Evolutionary conservation across 2,113 vertebrate species (phyloP).

Genomic region (Symphodus melops): DNA sequence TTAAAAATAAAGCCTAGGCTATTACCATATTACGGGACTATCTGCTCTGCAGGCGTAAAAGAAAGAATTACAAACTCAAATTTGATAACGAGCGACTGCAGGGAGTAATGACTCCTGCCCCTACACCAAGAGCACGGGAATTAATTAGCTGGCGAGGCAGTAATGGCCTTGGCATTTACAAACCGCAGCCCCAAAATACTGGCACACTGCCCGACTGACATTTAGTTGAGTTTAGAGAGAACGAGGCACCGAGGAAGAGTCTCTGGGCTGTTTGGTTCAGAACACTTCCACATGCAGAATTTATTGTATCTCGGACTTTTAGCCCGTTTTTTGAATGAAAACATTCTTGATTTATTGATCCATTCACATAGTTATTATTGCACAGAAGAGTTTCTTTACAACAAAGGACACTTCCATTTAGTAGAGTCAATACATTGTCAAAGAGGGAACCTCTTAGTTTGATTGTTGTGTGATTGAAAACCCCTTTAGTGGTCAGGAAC

Average conservation of each 20-base stretch:
- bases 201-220: constrained; percentile 45
- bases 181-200: constrained; percentile 33
- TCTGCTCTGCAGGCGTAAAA: constrained; percentile 39
- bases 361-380: neutral
- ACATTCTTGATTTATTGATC: neutral
- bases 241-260: neutral
- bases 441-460: neutral
- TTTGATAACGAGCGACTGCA: constrained; percentile 55
- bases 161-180: constrained; percentile 73
- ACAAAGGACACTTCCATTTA: neutral
- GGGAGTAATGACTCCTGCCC: constrained; percentile 59
- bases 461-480: neutral
- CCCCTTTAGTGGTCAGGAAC: neutral
- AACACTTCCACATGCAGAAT: neutral
- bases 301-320: neutral
- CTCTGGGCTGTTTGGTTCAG: constrained; percentile 15
- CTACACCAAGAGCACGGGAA: constrained; percentile 48
- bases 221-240: constrained; percentile 25
- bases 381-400: neutral
- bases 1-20: constrained; percentile 54
- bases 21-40: constrained; percentile 58
- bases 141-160: constrained; percentile 61
- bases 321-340: neutral
- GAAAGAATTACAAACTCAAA: constrained; percentile 51
- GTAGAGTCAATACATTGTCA: neutral